These are phyloP conservation scores for Meteorus colon DNA, from an alignment of 2,888 invertebrate genomes.

Conservation along the genomic window DNA sequence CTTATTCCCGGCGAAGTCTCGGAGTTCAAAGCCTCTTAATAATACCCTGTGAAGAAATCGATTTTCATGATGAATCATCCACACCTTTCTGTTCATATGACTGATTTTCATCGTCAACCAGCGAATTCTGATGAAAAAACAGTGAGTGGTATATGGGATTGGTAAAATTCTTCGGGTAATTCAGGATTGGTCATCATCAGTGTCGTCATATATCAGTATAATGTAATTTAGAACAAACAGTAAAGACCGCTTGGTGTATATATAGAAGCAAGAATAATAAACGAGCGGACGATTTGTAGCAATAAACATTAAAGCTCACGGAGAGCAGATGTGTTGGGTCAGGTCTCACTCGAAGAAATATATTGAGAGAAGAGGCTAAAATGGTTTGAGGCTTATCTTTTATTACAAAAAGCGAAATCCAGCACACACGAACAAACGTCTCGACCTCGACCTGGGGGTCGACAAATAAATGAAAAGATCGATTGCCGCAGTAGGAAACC, in stretches of 20 bases:
- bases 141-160: no score
- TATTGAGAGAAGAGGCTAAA: slow-evolving; percentile 23
- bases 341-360: slow-evolving; percentile 26
- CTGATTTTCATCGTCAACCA: no score
- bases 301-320: slow-evolving; percentile 26
- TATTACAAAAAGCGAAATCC: slow-evolving; percentile 22
- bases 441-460: slow-evolving; percentile 21
- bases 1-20: no score
- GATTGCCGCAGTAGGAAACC: slow-evolving; percentile 8
- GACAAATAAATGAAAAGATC: slow-evolving; percentile 32
- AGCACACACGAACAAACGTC: not conserved
- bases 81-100: no score
- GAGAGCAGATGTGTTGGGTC: not conserved
- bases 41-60: no score
- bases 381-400: slow-evolving; percentile 31
- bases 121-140: no score
- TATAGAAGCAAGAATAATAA: slow-evolving; percentile 20
- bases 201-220: not conserved
- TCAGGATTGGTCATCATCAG: not conserved
- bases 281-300: slow-evolving; percentile 30
- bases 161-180: no score
- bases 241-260: slow-evolving; percentile 2
- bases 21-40: no score
- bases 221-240: not conserved
- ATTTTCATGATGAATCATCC: no score